phyloP scores from a whole-genome alignment of 1,140 invertebrate genomes.

The Dinoponera quadriceps region DNA sequence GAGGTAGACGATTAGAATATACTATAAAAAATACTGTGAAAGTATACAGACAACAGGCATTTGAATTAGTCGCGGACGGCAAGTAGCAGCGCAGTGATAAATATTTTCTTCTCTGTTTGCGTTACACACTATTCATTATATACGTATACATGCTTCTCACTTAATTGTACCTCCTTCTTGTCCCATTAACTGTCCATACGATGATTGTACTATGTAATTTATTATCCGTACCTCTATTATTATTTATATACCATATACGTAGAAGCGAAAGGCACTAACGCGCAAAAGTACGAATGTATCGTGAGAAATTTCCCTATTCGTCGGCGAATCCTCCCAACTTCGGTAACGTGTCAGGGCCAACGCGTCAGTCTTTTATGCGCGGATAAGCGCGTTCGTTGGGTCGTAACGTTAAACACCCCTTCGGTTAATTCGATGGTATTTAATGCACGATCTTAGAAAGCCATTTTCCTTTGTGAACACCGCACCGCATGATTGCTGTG shows the following conservation, averaged over 20 bases:
- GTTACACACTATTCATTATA: no score
- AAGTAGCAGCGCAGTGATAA: no score
- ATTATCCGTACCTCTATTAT: no score
- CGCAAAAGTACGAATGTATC: not conserved
- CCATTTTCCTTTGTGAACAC: slow-evolving; percentile 1
- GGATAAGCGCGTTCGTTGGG: not conserved
- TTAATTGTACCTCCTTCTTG: no score
- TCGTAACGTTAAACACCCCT: not conserved
- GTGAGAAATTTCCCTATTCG: not conserved
- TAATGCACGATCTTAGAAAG: slow-evolving; percentile 6
- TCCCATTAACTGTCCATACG: no score
- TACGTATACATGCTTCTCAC: no score
- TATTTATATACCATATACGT: no score
- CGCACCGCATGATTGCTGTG: slow-evolving; percentile 9
- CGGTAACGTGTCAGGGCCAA: not conserved
- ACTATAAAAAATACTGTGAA: not conserved
- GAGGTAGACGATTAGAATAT: slow-evolving; percentile 1
- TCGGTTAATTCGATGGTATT: not conserved
- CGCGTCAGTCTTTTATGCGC: slow-evolving; percentile 33
- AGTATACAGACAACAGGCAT: not conserved
- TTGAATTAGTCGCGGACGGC: not conserved
- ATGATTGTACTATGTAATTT: no score
- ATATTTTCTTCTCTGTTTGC: no score
- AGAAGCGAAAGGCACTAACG: not conserved
- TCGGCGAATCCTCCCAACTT: not conserved